A percentile compares a stretch with the other conserved stretches of the same genome.
phyloP scores from a whole-genome alignment of 2,888 invertebrate species.

The Clostera curtula region DNA sequence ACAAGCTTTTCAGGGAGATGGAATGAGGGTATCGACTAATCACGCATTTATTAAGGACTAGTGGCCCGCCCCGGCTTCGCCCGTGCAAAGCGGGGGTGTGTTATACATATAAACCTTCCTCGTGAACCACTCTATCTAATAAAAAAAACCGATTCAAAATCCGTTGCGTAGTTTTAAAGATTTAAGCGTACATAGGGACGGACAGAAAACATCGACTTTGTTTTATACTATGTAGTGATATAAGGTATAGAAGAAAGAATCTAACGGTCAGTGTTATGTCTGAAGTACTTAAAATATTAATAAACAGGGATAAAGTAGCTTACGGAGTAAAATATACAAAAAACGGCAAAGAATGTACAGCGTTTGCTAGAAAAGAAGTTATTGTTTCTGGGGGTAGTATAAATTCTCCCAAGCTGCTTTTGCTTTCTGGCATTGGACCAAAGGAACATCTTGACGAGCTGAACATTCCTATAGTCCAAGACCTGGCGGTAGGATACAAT shows the following conservation, averaged over 20 bases:
- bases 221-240: no score
- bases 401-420: neutral
- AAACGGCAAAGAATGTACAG: neutral
- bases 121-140: no score
- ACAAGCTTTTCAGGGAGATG: slow-evolving; percentile 70
- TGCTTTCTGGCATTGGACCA: neutral
- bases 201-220: no score
- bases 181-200: no score
- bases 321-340: neutral
- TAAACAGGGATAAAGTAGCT: neutral
- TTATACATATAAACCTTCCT: no score
- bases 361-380: neutral
- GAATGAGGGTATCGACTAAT: slow-evolving; percentile 76
- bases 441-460: no score
- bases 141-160: no score
- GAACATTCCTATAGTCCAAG: neutral
- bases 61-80: no score
- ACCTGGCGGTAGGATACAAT: neutral
- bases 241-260: neutral
- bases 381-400: neutral
- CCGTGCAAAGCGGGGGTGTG: no score
- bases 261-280: neutral
- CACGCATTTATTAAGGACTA: slow-evolving; percentile 78
- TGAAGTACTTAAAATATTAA: neutral
- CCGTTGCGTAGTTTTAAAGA: no score